phyloP scores from a whole-genome alignment of 2,888 invertebrate genomes.

The Sisyra nigra region DNA sequence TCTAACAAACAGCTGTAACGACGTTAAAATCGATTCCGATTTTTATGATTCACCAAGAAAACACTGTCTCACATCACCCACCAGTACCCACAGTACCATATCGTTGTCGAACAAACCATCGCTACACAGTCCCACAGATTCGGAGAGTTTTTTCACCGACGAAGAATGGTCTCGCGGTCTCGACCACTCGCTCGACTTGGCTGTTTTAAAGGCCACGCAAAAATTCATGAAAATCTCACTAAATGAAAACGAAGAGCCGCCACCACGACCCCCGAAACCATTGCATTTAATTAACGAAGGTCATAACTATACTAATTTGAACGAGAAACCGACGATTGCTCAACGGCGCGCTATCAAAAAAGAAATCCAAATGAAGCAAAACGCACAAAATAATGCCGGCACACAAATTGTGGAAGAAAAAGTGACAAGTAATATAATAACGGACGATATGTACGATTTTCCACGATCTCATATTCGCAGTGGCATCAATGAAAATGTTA shows the following conservation, averaged over 20 bases:
- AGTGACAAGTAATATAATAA: slow-evolving; percentile 11
- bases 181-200: slow-evolving; percentile 34
- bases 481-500: slow-evolving; percentile 20
- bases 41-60: slow-evolving; percentile 32
- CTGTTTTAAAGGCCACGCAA: slow-evolving; percentile 36
- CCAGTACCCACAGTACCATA: slow-evolving; percentile 21
- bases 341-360: slow-evolving; percentile 3
- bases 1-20: slow-evolving; percentile 12
- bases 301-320: slow-evolving; percentile 32
- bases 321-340: slow-evolving; percentile 16
- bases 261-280: slow-evolving; percentile 65
- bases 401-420: neutral
- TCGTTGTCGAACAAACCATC: slow-evolving; percentile 28
- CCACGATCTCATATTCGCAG: slow-evolving; percentile 39
- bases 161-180: slow-evolving; percentile 41
- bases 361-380: neutral
- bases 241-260: slow-evolving; percentile 20
- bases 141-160: slow-evolving; percentile 50
- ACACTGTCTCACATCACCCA: slow-evolving; percentile 15
- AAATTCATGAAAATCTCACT: slow-evolving; percentile 36
- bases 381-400: neutral
- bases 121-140: slow-evolving; percentile 46
- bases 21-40: slow-evolving; percentile 31
- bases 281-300: slow-evolving; percentile 31
- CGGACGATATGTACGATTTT: slow-evolving; percentile 51